Evolutionary conservation across 1,140 invertebrate species (phyloP), one percentile per base, ranked within the genome.

Genomic region (Trissolcus basalis): DNA sequence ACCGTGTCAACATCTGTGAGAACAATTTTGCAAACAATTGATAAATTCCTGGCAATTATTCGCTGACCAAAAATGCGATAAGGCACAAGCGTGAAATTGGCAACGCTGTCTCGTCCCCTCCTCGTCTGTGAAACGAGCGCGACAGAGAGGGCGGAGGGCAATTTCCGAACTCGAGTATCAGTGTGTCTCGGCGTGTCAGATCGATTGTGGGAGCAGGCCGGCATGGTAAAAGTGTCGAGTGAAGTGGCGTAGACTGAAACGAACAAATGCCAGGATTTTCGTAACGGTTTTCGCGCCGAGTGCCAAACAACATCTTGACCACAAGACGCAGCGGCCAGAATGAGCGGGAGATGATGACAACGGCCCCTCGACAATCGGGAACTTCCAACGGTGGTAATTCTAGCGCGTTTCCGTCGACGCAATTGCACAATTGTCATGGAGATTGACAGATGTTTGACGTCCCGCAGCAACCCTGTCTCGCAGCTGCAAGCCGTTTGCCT

Each of bases 311-410:
- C 63, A 51, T 47, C 58, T 63, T 58, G 51, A 41, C 45, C 49
- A 61, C 49, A 12, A 54, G 80, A 74, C 65, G 44, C 77, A 80
- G 74, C 56, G 80, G 19, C 70, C 81, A 84, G 53, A 64, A 85
- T 81, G 81, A 82, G 54, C 72, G 70, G 80, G 86, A 87, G 80
- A 88, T 87, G 87, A 88, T 88, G 87, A 84, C 85, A 78, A 82
- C 82, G 75, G 84, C 81, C 43, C 81, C 85, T 80, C 80, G 82
- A 75, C 84, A 85, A 80, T 77, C 82, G 72, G 84, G 77, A 77
- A 81, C 82, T 79, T 82, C 84, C 71, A 85, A 82, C 76, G 84
- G 81, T 85, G 82, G 82, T 84, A 82, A 78, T 75, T 81, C 11
- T 56, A 39, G 19, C 45, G 7, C 12, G 19, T 59, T 44, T 72